These are phyloP conservation scores for Oreochromis niloticus DNA, from an alignment of 2,113 vertebrate genomes.

Conservation along the genomic window DNA sequence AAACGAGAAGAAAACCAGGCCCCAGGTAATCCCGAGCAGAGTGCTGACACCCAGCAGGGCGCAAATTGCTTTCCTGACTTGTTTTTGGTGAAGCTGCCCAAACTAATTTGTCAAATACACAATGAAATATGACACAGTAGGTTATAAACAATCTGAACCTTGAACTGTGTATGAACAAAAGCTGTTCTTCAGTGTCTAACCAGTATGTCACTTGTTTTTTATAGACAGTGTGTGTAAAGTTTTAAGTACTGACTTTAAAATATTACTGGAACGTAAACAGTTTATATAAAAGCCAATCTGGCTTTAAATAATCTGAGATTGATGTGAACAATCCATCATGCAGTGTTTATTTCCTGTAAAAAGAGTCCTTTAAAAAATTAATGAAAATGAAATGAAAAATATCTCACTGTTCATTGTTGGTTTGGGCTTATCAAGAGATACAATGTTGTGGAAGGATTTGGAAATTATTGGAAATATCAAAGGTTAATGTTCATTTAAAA, in stretches of 20 bases:
- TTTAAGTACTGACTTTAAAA: neutral
- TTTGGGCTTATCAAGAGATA: too few relatives aligned
- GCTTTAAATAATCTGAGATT: too few relatives aligned
- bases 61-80: neutral
- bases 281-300: neutral
- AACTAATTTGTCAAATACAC: neutral
- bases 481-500: neutral
- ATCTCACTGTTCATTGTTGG: neutral
- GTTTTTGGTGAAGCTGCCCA: neutral
- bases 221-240: neutral
- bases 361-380: too few relatives aligned
- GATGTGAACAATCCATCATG: too few relatives aligned
- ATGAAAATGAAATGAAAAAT: neutral
- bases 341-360: neutral
- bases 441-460: too few relatives aligned
- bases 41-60: conserved; percentile 34
- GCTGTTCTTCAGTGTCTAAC: neutral
- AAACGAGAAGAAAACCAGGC: conserved; percentile 47
- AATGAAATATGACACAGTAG: neutral
- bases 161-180: neutral
- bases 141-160: neutral
- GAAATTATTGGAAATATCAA: too few relatives aligned
- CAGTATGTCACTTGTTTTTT: neutral
- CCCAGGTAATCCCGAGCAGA: conserved; percentile 55
- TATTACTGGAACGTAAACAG: neutral